Percentiles rank a stretch among this genome's conserved stretches.
phyloP scores from a whole-genome alignment of 1,140 invertebrate genomes.

The Drosophila virilis region DNA sequence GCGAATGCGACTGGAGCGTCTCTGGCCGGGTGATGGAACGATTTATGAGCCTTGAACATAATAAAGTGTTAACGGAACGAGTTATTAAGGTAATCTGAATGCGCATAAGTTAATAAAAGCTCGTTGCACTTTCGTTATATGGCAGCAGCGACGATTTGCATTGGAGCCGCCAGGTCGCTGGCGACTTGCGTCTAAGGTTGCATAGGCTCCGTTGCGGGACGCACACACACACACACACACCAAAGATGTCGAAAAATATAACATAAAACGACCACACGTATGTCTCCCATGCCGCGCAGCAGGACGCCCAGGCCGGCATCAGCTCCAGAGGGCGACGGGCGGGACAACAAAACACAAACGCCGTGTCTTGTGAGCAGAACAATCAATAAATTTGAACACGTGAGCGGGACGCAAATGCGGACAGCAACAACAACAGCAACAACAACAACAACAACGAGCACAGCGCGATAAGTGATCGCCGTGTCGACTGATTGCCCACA shows the following conservation, averaged over 20 bases:
- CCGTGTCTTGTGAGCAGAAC: conserved; percentile 76
- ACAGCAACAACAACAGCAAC: conserved; percentile 52
- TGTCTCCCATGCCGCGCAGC: conserved; percentile 82
- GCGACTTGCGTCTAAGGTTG: conserved; percentile 62
- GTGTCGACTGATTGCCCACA: conserved; percentile 75
- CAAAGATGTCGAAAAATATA: conserved; percentile 80
- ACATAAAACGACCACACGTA: conserved; percentile 83
- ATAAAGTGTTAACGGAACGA: conserved; percentile 84
- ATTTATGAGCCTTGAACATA: conserved; percentile 83
- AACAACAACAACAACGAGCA: conserved; percentile 41
- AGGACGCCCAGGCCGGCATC: conserved; percentile 58
- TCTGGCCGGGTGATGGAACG: conserved; percentile 70
- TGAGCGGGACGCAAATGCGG: conserved; percentile 69
- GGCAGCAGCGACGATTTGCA: conserved; percentile 53
- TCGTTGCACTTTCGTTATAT: conserved; percentile 44
- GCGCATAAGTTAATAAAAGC: conserved; percentile 82
- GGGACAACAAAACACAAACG: conserved; percentile 51
- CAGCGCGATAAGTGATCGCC: conserved; percentile 73
- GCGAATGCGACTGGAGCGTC: conserved; percentile 40
- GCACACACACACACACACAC: conserved; percentile 64
- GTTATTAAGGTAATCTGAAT: conserved; percentile 84
- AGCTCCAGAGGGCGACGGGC: conserved; percentile 13
- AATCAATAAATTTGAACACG: conserved; percentile 84
- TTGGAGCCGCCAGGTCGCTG: conserved; percentile 30
- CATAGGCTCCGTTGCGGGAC: conserved; percentile 53